phyloP scores from a whole-genome alignment of 2,888 invertebrate genomes.

The Metopia argyrocephala region DNA sequence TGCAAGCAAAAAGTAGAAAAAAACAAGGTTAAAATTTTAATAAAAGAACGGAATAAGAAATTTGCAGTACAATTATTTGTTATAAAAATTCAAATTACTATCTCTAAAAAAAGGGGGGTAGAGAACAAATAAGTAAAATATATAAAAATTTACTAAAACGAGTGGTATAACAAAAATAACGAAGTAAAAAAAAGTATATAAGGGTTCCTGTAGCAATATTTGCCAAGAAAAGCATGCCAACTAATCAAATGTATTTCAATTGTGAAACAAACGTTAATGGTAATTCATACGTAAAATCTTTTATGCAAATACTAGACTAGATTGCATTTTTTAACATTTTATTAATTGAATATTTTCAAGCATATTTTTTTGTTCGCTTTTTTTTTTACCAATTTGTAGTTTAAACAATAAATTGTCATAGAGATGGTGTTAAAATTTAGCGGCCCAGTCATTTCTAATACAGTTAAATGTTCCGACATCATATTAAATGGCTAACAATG shows the following conservation, averaged over 20 bases:
- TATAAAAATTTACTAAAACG: too few species aligned
- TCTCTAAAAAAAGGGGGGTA: constrained; percentile 9
- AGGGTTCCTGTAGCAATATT: constrained; percentile 30
- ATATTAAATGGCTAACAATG: too few species aligned
- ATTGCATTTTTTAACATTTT: neutral
- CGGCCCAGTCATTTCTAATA: too few species aligned
- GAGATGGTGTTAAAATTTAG: too few species aligned
- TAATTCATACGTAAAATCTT: constrained; percentile 21
- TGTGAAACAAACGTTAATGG: too few species aligned
- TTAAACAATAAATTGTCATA: too few species aligned
- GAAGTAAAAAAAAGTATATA: neutral
- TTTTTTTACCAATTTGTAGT: neutral
- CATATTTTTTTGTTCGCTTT: neutral
- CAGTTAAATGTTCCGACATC: too few species aligned
- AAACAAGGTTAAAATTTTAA: constrained; percentile 22
- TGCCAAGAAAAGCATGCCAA: constrained; percentile 7
- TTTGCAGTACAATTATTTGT: constrained; percentile 18
- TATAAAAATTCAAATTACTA: constrained; percentile 55
- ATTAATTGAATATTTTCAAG: neutral
- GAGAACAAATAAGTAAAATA: neutral
- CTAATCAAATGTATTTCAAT: too few species aligned
- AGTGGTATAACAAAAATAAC: neutral
- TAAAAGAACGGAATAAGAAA: constrained; percentile 17
- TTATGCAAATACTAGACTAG: constrained; percentile 3
- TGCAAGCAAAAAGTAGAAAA: constrained; percentile 40